These are phyloP conservation scores for Lycophotia porphyrea DNA, from an alignment of 2,888 invertebrate species.

Conservation along the genomic window DNA sequence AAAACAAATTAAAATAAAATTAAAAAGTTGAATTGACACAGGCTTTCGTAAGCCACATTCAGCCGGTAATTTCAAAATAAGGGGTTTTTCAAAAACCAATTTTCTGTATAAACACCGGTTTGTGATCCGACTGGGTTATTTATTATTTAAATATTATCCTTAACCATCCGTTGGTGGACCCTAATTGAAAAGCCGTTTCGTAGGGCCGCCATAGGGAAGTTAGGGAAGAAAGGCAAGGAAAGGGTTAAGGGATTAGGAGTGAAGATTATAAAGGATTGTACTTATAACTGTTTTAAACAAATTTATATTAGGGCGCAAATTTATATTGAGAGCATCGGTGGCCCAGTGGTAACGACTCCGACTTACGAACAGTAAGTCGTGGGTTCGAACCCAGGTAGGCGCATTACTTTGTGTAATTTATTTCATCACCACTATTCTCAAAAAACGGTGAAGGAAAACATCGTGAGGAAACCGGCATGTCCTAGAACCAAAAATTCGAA, in stretches of 20 bases:
- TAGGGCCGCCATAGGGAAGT: conserved; percentile 19
- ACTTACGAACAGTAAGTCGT: no score
- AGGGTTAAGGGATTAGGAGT: conserved; percentile 25
- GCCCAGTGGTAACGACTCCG: no score
- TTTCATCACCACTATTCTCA: no score
- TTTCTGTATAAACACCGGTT: conserved; percentile 74
- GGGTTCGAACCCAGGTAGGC: no score
- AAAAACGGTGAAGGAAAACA: no score
- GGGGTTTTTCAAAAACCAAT: conserved; percentile 70
- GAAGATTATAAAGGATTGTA: conserved; percentile 28
- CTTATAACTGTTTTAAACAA: conserved; percentile 39
- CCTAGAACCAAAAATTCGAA: no score
- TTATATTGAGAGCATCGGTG: no score
- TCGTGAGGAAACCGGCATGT: no score
- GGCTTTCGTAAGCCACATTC: conserved; percentile 13
- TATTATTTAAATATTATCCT: conserved; percentile 75
- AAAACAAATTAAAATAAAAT: conserved; percentile 32
- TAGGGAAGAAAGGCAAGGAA: neutral
- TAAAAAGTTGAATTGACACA: conserved; percentile 26
- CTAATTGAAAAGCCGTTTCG: conserved; percentile 59
- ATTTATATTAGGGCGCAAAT: conserved; percentile 17
- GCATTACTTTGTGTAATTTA: no score
- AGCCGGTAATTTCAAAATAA: conserved; percentile 42
- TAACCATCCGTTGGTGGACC: conserved; percentile 43
- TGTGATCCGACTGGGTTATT: conserved; percentile 64